These are phyloP conservation scores for Crenuchus spilurus DNA, from an alignment of 2,797 vertebrate genomes.

Conservation along the genomic window DNA sequence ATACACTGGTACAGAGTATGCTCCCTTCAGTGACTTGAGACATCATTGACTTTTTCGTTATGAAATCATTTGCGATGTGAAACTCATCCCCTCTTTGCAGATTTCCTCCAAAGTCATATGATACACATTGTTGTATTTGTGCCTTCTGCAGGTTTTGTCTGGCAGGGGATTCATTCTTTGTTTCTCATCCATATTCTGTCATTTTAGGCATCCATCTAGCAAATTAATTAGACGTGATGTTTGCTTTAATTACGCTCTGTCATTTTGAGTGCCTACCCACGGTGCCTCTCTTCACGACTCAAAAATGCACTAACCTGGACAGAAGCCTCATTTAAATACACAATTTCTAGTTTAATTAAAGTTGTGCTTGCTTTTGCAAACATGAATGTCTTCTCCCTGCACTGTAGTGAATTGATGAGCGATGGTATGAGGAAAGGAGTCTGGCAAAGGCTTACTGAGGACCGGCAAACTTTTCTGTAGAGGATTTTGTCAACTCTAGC, in stretches of 20 bases:
- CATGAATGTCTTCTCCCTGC: conserved; percentile 4
- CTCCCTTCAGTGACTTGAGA: too few species aligned
- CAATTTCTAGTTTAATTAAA: conserved; percentile 44
- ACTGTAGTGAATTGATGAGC: conserved; percentile 2
- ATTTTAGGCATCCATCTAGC: conserved; percentile 23
- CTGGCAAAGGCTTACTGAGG: neutral
- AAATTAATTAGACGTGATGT: conserved; percentile 43
- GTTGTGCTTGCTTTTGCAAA: conserved; percentile 36
- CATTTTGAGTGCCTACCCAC: conserved; percentile 30
- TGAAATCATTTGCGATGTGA: neutral
- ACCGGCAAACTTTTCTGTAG: too few species aligned
- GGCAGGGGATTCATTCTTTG: conserved; percentile 5
- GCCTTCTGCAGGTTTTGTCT: neutral
- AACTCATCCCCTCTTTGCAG: neutral
- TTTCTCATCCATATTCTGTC: conserved; percentile 6
- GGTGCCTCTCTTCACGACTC: conserved; percentile 13
- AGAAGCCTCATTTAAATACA: conserved; percentile 37
- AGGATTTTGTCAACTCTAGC: too few species aligned
- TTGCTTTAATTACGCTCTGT: conserved; percentile 46
- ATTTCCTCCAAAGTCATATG: neutral
- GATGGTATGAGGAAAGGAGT: neutral
- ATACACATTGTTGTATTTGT: neutral
- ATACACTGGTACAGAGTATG: too few species aligned
- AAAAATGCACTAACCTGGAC: conserved; percentile 34
- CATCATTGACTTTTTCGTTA: neutral